phyloP scores from a whole-genome alignment of 2,888 invertebrate genomes.

The Rosalia funebris region DNA sequence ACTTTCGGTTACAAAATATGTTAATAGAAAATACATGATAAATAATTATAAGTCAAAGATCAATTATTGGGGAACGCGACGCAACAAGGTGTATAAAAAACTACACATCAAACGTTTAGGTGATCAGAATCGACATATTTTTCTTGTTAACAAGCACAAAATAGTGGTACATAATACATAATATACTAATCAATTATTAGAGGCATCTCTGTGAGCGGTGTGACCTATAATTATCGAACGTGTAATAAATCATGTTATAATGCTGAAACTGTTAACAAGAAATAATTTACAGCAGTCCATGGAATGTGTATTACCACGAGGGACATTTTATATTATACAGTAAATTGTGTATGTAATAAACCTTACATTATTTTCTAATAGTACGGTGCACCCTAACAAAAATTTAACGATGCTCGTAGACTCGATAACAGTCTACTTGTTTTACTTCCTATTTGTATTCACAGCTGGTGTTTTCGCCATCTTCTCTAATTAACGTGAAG shows the following conservation, averaged over 20 bases:
- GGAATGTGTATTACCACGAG: conserved; percentile 44
- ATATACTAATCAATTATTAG: conserved; percentile 39
- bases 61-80: background rate
- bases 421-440: background rate
- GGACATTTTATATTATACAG: conserved; percentile 39
- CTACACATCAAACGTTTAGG: background rate
- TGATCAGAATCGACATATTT: conserved; percentile 4
- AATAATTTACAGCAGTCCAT: conserved; percentile 42
- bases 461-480: no score
- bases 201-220: conserved; percentile 35
- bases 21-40: background rate
- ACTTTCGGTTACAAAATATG: background rate
- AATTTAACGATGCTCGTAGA: background rate
- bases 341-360: conserved; percentile 35
- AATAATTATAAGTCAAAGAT: conserved; percentile 2
- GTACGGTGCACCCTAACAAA: conserved; percentile 2
- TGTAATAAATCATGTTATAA: conserved; percentile 45
- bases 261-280: conserved; percentile 42
- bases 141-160: conserved; percentile 5
- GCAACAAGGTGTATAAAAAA: background rate
- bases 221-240: conserved; percentile 45
- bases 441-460: conserved; percentile 3
- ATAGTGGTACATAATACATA: conserved; percentile 1
- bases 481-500: no score
- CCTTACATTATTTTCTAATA: conserved; percentile 32